Base-by-base conservation (phyloP, 2,797 vertebrate genomes). In the Xenopus petersii region DNA sequence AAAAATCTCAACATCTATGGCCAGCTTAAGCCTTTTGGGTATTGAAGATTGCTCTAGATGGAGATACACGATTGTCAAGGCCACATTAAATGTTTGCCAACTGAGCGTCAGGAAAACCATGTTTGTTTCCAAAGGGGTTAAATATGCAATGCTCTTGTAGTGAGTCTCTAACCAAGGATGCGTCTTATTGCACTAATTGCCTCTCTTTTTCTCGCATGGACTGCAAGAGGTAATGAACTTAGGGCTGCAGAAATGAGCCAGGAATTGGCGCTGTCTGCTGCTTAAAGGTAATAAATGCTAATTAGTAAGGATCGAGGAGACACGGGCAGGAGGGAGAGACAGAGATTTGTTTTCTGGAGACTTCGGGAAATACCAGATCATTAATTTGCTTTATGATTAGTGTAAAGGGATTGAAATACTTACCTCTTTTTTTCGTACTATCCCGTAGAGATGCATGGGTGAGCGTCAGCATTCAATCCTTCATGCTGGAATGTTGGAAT, bases 321-420 rank as follows among this genome's bases (percentile, higher is more conserved):
- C 49, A 47, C 54, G 59, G 55, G 61, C 46, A 47, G 71, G 54
- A 36, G 75, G 36, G 63, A 26, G 36, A 33, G 24, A 58, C 59
- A 54, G 46, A 67, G 65, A 69, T 79, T 79, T 74, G 66, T 74
- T 79, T 79, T 79, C 16, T n/a, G n/a, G 62, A 54, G 54, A 74
- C 76, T 60, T 74, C 64, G 54, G 71, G 71, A 79, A 79, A 73
- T 74, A 79, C 76, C 71, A 74, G 71, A 74, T 79, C 71, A 79
- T 79, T 79, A 74, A 79, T 79, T 79, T 79, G 72, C 66, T 74
- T 65, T 70, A 69, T 74, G 67, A 79, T 79, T 74, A 79, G 76
- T 74, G 76, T 79, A 79, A 79, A 65, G 67, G 54, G 76, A 79
- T 74, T 79, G 76, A 79, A 71, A 79, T 62, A 79, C 66, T 79